Percentiles rank a stretch among this genome's conserved stretches.
These are phyloP conservation scores for Brachypalpus laphriformis DNA, from an alignment of 2,888 invertebrate species.

Conservation along the genomic window DNA sequence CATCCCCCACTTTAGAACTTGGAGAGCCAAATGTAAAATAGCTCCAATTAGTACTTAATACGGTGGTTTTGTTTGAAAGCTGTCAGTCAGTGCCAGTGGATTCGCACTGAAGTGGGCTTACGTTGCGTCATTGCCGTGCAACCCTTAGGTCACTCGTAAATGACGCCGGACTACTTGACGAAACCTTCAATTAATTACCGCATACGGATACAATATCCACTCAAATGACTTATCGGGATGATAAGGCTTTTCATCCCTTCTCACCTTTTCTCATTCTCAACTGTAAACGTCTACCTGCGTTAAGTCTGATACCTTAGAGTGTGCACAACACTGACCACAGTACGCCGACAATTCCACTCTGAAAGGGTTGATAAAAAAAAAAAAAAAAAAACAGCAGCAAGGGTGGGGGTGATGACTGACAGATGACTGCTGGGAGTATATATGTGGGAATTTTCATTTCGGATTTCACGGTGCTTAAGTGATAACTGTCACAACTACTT, in stretches of 20 bases:
- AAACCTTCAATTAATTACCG: slow-evolving; percentile 31
- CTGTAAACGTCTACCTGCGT: too few relatives aligned
- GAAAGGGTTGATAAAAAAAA: slow-evolving; percentile 19
- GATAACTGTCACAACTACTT: slow-evolving; percentile 48
- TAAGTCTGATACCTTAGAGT: slow-evolving; percentile 4
- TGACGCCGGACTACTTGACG: slow-evolving; percentile 46
- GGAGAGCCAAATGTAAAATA: slow-evolving; percentile 26
- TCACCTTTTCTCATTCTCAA: slow-evolving; percentile 15
- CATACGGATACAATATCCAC: slow-evolving; percentile 31
- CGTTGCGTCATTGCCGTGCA: not conserved
- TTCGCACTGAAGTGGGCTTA: not conserved
- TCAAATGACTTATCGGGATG: slow-evolving; percentile 1
- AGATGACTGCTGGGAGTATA: slow-evolving; percentile 32
- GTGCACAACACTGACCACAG: too few relatives aligned
- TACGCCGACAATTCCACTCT: not conserved
- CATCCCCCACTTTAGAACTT: slow-evolving; percentile 6
- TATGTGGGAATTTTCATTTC: slow-evolving; percentile 30
- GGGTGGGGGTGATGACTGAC: slow-evolving; percentile 33
- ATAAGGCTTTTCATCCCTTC: slow-evolving; percentile 35
- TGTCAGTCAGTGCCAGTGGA: not conserved
- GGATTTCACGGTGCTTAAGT: slow-evolving; percentile 49
- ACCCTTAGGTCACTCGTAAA: slow-evolving; percentile 19
- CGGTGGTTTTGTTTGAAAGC: not conserved
- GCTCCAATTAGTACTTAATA: slow-evolving; percentile 50
- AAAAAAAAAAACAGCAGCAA: not conserved